Base-by-base conservation (phyloP, 2,113 vertebrate species). In the Otolemur garnettii region DNA sequence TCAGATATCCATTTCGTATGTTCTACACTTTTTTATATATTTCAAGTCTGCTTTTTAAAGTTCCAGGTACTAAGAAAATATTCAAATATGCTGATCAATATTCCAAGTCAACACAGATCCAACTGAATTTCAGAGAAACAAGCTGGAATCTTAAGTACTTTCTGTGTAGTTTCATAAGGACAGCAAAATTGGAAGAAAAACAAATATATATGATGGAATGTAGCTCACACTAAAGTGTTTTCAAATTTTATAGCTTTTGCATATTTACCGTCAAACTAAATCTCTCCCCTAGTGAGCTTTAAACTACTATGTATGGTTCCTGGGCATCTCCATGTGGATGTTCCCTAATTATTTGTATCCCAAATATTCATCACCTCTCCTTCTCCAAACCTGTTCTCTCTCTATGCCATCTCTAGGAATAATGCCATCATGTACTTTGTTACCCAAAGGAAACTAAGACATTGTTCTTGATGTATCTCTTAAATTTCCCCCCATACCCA, bases 41-140 rank as follows among this genome's bases (percentile, higher is more conserved):
- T 92, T 90, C 50, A 78, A 50, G 5, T 92, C 26, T 87, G 30
- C 26, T 88, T 88, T 66, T 83, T 50, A 75, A 90, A 92, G 59
- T 95, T 84, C 24, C 62, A 93, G 38, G 77, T 84, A 66, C 5
- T 75, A 84, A 11, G 57, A 9, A 71, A 22, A 68, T 17, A 50
- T 22, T 66, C 75, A 89, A 91, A 95, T 62, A 83, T 69, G 71
- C 53, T 69, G 88, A 90, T 79, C 82, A 94, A 89, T 89, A 57
- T 88, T 87, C 57, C 86, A 90, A 80, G 21, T 66, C 38, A 92
- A 93, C 72, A 55, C 53, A 87, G 30, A 84, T 66, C 10, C 57
- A 87, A 42, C 74, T 59, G 26, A 82, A 92, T 94, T 80, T 78
- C 14, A 50, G 79, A 35, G 71, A 80, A 42, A 88, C 22, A 94